Percentiles rank a stretch among this genome's conserved stretches.
Evolutionary conservation across 2,888 invertebrate genomes (phyloP).

Genomic region (Drosophila monieri): DNA sequence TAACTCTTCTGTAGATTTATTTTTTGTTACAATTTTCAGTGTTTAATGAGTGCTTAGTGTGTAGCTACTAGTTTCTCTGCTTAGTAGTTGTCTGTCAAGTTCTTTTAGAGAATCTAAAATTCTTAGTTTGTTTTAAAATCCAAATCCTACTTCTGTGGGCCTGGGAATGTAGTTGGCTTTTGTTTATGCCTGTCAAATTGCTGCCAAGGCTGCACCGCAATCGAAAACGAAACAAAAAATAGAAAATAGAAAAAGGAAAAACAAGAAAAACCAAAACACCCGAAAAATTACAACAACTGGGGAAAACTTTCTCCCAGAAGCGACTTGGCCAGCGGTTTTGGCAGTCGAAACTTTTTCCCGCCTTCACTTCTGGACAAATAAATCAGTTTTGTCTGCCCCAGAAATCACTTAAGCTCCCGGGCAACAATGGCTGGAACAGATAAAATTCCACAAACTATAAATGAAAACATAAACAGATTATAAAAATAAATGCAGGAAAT

Average conservation of each 20-base stretch:
- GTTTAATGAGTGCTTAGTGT: too few species aligned
- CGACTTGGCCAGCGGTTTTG: conserved; percentile 55
- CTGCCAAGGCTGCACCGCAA: conserved; percentile 66
- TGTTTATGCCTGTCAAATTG: conserved; percentile 72
- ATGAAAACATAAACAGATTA: conserved; percentile 50
- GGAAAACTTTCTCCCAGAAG: conserved; percentile 52
- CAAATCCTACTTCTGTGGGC: background rate
- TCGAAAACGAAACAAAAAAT: conserved; percentile 21
- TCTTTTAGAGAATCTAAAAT: background rate
- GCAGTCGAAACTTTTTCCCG: conserved; percentile 43
- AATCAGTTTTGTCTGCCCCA: conserved; percentile 58
- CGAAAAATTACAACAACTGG: conserved; percentile 40
- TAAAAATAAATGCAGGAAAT: conserved; percentile 37
- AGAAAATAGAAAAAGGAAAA: conserved; percentile 7
- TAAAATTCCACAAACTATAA: conserved; percentile 36
- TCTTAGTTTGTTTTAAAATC: background rate
- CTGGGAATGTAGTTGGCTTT: conserved; percentile 29
- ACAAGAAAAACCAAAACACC: conserved; percentile 18
- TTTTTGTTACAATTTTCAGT: too few species aligned
- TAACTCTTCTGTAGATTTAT: too few species aligned
- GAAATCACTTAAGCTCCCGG: conserved; percentile 62
- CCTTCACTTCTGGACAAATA: conserved; percentile 42
- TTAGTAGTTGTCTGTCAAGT: background rate
- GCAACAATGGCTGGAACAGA: conserved; percentile 23
- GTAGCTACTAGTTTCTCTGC: too few species aligned